Conservation (phyloP, 2,797 vertebrate genomes). For the Huso huso region DNA sequence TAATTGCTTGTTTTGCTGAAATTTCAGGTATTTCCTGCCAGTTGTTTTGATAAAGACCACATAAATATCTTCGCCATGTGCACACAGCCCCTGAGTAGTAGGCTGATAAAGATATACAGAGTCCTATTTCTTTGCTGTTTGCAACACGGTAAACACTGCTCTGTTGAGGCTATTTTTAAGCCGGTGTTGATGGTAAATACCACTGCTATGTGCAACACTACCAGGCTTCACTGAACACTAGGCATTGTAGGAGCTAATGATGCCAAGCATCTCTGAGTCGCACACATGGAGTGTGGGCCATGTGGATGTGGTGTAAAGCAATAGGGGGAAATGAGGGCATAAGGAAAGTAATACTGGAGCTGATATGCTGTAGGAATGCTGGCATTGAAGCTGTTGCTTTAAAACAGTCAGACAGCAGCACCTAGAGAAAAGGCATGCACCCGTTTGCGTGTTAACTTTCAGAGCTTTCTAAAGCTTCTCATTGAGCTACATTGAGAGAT, state of each 20-base stretch:
- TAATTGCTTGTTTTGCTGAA: too few species aligned
- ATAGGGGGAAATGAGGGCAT: constrained; percentile 9
- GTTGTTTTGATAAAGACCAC: too few species aligned
- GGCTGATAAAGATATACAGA: constrained; percentile 13
- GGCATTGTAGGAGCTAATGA: constrained; percentile 12
- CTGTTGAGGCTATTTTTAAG: constrained; percentile 32
- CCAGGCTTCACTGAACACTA: constrained; percentile 9
- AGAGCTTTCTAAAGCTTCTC: not conserved
- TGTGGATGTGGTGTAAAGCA: constrained; percentile 17
- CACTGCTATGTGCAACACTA: constrained; percentile 27
- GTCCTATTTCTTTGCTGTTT: constrained; percentile 31
- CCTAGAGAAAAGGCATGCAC: not conserved
- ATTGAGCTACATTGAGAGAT: not conserved
- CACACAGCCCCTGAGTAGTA: constrained; percentile 9
- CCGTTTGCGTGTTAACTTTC: too few species aligned
- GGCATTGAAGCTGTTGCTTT: constrained; percentile 7
- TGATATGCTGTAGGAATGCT: constrained; percentile 15
- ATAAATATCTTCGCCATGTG: not conserved
- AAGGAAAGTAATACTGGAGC: constrained; percentile 8
- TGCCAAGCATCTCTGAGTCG: constrained; percentile 23
- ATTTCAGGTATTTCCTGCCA: too few species aligned
- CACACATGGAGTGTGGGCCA: not conserved
- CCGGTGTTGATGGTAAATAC: constrained; percentile 27
- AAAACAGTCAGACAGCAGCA: constrained; percentile 7
- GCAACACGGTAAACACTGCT: constrained; percentile 18